Conservation (phyloP, 2,888 invertebrate species). For the Nycteola revayana region DNA sequence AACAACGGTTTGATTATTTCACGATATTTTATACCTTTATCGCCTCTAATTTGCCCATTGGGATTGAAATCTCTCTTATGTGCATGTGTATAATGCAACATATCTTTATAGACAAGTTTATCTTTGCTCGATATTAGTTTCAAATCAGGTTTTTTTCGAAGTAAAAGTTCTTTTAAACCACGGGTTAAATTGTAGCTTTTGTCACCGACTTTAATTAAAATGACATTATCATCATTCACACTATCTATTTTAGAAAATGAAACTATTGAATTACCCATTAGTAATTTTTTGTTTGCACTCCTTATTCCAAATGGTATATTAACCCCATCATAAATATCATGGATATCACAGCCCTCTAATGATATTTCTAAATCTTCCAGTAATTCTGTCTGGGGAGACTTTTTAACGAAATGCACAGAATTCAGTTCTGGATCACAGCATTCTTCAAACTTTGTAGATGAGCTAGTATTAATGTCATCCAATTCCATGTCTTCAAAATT, state of each 20-base stretch:
- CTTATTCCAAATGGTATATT: conserved; percentile 1
- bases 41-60: conserved; percentile 12
- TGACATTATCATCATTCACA: conserved; percentile 1
- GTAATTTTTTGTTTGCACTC: not conserved
- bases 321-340: no score
- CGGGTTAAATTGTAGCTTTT: conserved; percentile 3
- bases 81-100: conserved; percentile 12
- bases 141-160: no score
- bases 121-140: conserved; percentile 1
- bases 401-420: no score
- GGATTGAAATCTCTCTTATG: conserved; percentile 16
- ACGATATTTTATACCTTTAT: conserved; percentile 14
- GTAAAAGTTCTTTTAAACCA: conserved; percentile 1
- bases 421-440: not conserved
- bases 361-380: not conserved
- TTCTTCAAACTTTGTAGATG: not conserved
- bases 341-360: not conserved
- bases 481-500: not conserved
- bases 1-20: conserved; percentile 4
- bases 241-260: not conserved
- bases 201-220: conserved; percentile 1
- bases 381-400: not conserved
- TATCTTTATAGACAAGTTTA: no score
- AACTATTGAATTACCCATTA: conserved; percentile 1
- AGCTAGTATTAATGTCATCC: conserved; percentile 1